Evolutionary conservation across 92 coral and sea anemone species (phyloP), one percentile per base, ranked within the genome.

Genomic region (Micromussa lordhowensis): DNA sequence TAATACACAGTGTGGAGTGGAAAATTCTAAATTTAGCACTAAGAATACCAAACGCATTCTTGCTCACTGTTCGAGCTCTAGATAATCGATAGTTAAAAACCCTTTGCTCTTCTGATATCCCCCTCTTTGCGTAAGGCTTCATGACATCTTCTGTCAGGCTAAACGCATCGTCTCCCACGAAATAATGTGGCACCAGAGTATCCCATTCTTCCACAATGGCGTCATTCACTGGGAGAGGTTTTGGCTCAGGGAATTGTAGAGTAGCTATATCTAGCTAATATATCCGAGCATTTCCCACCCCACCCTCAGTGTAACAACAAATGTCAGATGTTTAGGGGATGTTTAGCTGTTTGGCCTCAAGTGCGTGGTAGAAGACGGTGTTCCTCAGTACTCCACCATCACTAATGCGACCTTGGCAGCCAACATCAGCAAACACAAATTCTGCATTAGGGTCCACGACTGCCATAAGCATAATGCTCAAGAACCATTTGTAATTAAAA

Each of bases 341-440:
- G 73, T 68, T 77, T 7, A 89, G 81, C 63, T 59, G 57, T 19
- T 89, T 77, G 29, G 72, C 26, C 66, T 68, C 48, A 81, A 89
- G 86, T 19, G 96, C 90, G 79, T 94, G 73, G 58, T 82, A 89
- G 83, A 94, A 90, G 54, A 80, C 59, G 29, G 95, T 85, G 66
- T 94, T 87, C 79, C 84, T 89, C 53, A 90, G 66, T 4, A 94
- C 95, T 30, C 95, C 91, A 77, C 95, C 93, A 85, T 94, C 91
- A 87, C 95, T 94, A 48, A 92, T 94, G 35, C 96, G 66, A 28
- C 93, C 95, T 68, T 94, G 92, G 82, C 93, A 91, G 79, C 96
- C 95, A 68, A 94, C 93, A 87, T 94, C 96, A 10, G 95, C 96
- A 92, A 86, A 92, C 54, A 92, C 29, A 80, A 92, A 94, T 68